phyloP scores from a whole-genome alignment of 2,113 vertebrate species.

The Pelobates fuscus region DNA sequence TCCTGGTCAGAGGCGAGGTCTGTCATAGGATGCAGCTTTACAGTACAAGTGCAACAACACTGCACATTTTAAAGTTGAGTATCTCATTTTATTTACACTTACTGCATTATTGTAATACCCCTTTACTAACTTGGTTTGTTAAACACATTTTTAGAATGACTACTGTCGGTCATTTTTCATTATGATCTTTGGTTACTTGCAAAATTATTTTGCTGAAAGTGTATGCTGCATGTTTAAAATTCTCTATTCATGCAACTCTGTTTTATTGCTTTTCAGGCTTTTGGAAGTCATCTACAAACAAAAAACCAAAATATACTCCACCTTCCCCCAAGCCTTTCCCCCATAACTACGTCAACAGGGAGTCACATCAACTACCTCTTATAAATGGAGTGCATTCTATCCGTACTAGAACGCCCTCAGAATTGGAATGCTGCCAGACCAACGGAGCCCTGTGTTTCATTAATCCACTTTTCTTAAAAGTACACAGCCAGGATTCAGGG shows the following conservation, averaged over 20 bases:
- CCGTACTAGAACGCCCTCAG: conserved; percentile 70
- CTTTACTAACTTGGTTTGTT: too few species aligned
- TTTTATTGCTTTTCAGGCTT: conserved; percentile 79
- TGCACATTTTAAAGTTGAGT: too few species aligned
- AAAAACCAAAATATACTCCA: conserved; percentile 65
- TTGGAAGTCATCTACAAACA: conserved; percentile 84
- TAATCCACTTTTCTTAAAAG: conserved; percentile 90
- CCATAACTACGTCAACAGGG: conserved; percentile 66
- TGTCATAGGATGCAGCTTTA: too few species aligned
- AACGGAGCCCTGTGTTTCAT: conserved; percentile 87
- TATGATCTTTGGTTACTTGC: too few species aligned
- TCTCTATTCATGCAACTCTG: conserved; percentile 58
- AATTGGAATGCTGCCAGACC: conserved; percentile 78
- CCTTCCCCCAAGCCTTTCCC: conserved; percentile 66
- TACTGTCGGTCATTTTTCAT: too few species aligned
- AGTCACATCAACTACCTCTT: conserved; percentile 69
- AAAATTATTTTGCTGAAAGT: conserved; percentile 39
- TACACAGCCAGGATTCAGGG: conserved; percentile 74
- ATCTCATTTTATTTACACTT: too few species aligned
- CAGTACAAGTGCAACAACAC: too few species aligned
- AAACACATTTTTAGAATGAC: too few species aligned
- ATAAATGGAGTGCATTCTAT: conserved; percentile 84
- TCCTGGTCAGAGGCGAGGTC: too few species aligned
- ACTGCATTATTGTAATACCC: too few species aligned
- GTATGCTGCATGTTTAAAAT: conserved; percentile 60